Percentiles rank a stretch among this genome's conserved stretches.
Conservation (phyloP, 1,140 invertebrate species). For the Diorhabda elongata region DNA sequence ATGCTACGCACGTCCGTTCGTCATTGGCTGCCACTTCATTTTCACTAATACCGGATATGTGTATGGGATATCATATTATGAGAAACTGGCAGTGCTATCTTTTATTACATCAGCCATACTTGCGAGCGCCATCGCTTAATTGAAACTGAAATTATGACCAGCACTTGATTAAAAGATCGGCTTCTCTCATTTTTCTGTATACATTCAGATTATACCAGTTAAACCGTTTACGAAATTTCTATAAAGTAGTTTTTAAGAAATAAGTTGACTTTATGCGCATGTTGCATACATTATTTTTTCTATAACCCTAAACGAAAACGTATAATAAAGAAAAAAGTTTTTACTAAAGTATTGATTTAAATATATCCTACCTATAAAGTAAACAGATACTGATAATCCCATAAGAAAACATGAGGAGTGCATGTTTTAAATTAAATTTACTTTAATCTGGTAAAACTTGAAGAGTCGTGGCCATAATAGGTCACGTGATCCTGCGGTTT, state of each 20-base stretch:
- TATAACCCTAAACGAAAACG: too few relatives aligned
- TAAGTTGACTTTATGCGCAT: too few relatives aligned
- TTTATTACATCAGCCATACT: constrained; percentile 35
- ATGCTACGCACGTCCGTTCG: constrained; percentile 45
- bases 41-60: constrained; percentile 35
- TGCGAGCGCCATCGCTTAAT: constrained; percentile 32
- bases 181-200: constrained; percentile 14
- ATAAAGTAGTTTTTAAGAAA: too few relatives aligned
- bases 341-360: too few relatives aligned
- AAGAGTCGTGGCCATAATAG: background rate
- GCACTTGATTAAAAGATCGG: constrained; percentile 28
- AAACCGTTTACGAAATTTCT: too few relatives aligned
- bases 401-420: constrained; percentile 7
- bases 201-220: constrained; percentile 1
- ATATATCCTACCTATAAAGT: background rate
- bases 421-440: constrained; percentile 15
- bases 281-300: too few relatives aligned
- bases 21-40: constrained; percentile 46
- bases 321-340: too few relatives aligned
- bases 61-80: constrained; percentile 39
- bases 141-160: constrained; percentile 41
- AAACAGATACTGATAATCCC: constrained; percentile 5
- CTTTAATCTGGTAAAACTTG: background rate
- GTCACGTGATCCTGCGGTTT: too few relatives aligned
- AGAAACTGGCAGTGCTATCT: constrained; percentile 39